Conservation (phyloP, 2,113 vertebrate species). For the Cacatua alba region DNA sequence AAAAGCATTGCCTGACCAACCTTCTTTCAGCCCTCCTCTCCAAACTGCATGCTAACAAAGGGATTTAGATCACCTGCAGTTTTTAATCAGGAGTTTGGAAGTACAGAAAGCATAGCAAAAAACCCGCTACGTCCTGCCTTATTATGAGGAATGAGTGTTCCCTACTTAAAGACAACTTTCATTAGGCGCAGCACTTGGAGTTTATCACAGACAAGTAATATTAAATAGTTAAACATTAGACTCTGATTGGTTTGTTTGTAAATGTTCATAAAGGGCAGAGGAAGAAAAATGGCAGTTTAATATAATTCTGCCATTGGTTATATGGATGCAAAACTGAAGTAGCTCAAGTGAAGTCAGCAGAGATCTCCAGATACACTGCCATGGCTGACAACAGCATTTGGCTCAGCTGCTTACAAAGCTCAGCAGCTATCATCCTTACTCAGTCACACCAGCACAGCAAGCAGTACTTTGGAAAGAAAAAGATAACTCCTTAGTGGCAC, state of each 20-base stretch:
- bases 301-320: background rate
- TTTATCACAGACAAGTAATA: background rate
- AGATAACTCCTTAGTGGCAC: conserved; percentile 50
- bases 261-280: background rate
- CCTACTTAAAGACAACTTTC: background rate
- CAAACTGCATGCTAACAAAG: background rate
- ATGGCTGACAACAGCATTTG: background rate
- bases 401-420: background rate
- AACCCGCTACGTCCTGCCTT: background rate
- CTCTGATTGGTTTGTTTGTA: background rate
- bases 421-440: background rate
- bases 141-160: background rate
- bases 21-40: background rate
- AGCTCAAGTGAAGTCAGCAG: background rate
- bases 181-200: background rate
- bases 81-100: background rate
- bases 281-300: background rate
- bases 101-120: background rate
- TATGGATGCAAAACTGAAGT: background rate
- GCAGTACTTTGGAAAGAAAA: background rate
- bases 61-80: background rate
- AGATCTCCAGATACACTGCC: background rate
- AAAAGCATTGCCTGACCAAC: background rate
- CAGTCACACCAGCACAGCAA: conserved; percentile 26
- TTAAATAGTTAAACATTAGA: background rate